A percentile compares a stretch with the other conserved stretches of the same genome.
These are phyloP conservation scores for Baronia brevicornis DNA, from an alignment of 2,888 invertebrate species.

Conservation along the genomic window DNA sequence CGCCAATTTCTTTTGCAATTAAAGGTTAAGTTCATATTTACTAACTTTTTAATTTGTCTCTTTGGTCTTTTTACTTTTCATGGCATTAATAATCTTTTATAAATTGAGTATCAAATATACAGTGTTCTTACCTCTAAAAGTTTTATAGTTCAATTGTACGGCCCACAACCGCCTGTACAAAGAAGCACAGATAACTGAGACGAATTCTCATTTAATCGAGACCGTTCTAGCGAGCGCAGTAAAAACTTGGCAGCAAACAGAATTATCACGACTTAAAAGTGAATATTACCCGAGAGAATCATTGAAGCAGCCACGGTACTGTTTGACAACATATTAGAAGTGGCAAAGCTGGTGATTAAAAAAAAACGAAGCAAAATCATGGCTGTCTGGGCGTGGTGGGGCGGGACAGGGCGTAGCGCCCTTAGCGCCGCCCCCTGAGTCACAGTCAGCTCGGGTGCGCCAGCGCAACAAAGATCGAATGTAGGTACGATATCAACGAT, in stretches of 20 bases:
- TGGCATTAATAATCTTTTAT: no score
- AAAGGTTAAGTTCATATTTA: no score
- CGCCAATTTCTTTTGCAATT: no score
- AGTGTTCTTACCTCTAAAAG: no score
- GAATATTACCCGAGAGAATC: constrained; percentile 4
- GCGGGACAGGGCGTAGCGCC: constrained; percentile 63
- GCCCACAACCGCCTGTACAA: constrained; percentile 2
- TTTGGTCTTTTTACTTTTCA: no score
- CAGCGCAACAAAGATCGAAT: constrained; percentile 33
- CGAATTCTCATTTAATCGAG: constrained; percentile 9
- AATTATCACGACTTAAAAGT: constrained; percentile 12
- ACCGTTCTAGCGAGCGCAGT: constrained; percentile 4
- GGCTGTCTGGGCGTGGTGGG: constrained; percentile 61
- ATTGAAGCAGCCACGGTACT: constrained; percentile 9
- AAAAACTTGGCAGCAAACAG: constrained; percentile 11
- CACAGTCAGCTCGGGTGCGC: constrained; percentile 44
- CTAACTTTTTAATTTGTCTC: no score
- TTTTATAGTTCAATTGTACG: no score
- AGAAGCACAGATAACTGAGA: constrained; percentile 10
- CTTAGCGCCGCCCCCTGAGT: constrained; percentile 66
- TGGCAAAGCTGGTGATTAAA: constrained; percentile 57
- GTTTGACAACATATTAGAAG: constrained; percentile 60
- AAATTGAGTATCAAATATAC: no score
- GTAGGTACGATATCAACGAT: constrained; percentile 11
- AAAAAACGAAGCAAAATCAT: constrained; percentile 69